Percentiles rank a stretch among this genome's conserved stretches.
These are phyloP conservation scores for Corythornis leucogaster DNA, from an alignment of 2,797 vertebrate species.

Conservation along the genomic window DNA sequence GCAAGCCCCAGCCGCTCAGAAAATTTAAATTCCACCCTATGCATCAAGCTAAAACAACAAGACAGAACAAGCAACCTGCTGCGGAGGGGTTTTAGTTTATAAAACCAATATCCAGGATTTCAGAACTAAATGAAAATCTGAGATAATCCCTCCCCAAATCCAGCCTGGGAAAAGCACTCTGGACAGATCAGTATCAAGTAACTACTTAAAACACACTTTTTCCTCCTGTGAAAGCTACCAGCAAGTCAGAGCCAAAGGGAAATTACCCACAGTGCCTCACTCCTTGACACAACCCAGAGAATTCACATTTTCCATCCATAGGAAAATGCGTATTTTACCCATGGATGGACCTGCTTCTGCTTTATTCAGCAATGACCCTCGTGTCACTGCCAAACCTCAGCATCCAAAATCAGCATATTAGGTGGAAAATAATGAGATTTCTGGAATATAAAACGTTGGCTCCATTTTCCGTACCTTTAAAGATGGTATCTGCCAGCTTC, in stretches of 20 bases:
- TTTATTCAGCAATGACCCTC: conserved; percentile 41
- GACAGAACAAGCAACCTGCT: conserved; percentile 51
- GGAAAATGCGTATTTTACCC: neutral
- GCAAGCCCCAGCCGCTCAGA: neutral
- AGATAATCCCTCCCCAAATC: conserved; percentile 67
- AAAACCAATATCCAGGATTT: conserved; percentile 64
- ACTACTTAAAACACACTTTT: conserved; percentile 53
- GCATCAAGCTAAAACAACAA: conserved; percentile 58
- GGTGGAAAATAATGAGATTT: conserved; percentile 53
- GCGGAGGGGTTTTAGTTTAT: conserved; percentile 41
- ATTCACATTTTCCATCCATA: neutral
- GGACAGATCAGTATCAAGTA: conserved; percentile 62
- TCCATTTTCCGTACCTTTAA: conserved; percentile 28
- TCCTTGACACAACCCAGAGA: neutral
- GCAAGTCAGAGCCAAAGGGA: neutral
- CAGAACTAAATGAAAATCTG: conserved; percentile 69
- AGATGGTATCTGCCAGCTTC: neutral
- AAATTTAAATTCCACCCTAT: conserved; percentile 58
- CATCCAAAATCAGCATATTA: conserved; percentile 32
- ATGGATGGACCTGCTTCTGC: neutral
- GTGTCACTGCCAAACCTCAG: neutral
- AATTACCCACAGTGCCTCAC: conserved; percentile 18
- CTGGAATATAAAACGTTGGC: conserved; percentile 19
- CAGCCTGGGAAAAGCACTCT: conserved; percentile 60
- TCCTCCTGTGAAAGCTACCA: conserved; percentile 33